Conservation (phyloP, 2,888 invertebrate genomes). For the Heteropelma amictum region DNA sequence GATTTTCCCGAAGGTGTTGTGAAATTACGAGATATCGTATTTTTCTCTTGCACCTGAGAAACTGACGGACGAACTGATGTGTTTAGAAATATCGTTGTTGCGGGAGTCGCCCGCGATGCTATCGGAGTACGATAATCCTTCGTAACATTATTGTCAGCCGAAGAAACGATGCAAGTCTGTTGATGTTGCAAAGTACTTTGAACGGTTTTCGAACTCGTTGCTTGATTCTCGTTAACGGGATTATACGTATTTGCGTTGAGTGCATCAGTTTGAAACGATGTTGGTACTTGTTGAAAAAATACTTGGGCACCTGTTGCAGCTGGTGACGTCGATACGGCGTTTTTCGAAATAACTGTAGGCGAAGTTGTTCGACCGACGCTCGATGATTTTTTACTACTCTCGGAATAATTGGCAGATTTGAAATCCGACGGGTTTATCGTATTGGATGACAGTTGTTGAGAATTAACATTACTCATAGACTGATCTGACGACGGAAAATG, state of each 20-base stretch:
- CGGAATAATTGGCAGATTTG: constrained; percentile 66
- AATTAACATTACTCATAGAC: constrained; percentile 83
- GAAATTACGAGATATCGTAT: constrained; percentile 79
- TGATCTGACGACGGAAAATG: constrained; percentile 84
- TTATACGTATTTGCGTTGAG: constrained; percentile 77
- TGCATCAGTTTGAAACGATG: constrained; percentile 80
- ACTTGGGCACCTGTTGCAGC: constrained; percentile 79
- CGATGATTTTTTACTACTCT: constrained; percentile 79
- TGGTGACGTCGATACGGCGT: constrained; percentile 79
- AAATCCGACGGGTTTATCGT: constrained; percentile 72
- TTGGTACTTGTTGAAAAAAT: constrained; percentile 84
- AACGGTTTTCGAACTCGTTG: constrained; percentile 68
- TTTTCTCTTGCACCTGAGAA: constrained; percentile 72
- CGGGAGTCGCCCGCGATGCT: constrained; percentile 75
- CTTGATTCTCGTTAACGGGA: constrained; percentile 74
- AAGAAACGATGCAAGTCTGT: constrained; percentile 85
- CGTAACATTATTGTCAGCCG: constrained; percentile 81
- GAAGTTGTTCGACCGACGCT: constrained; percentile 77
- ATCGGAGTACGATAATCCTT: constrained; percentile 82
- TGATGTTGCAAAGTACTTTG: constrained; percentile 82
- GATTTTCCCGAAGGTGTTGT: constrained; percentile 79
- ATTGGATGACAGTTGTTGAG: constrained; percentile 80
- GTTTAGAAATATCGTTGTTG: constrained; percentile 75
- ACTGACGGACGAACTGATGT: constrained; percentile 66
- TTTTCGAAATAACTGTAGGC: constrained; percentile 78